Evolutionary conservation across 2,797 vertebrate genomes (phyloP).

Genomic region (Centropyge bicolor): DNA sequence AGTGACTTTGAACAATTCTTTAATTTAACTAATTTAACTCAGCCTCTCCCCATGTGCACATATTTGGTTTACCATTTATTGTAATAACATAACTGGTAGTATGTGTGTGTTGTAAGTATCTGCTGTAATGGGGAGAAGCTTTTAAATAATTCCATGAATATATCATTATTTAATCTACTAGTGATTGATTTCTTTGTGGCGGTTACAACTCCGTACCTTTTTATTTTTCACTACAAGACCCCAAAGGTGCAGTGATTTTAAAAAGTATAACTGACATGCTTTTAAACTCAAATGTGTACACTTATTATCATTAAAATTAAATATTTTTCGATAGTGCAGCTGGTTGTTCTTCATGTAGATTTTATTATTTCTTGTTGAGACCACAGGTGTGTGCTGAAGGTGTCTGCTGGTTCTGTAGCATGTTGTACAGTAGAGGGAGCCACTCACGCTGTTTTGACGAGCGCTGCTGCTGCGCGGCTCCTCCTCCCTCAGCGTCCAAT

Average conservation of each 20-base stretch:
- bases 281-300: background rate
- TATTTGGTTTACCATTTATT: background rate
- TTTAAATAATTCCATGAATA: background rate
- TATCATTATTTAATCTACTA: background rate
- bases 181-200: conserved; percentile 24
- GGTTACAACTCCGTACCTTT: background rate
- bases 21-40: background rate
- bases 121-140: background rate
- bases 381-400: too few species aligned
- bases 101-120: background rate
- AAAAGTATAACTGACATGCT: conserved; percentile 11
- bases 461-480: conserved; percentile 64
- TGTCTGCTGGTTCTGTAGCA: background rate
- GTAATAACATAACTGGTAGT: background rate
- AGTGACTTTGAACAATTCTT: background rate
- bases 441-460: conserved; percentile 27
- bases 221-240: conserved; percentile 4
- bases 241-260: background rate
- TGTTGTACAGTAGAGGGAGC: conserved; percentile 74
- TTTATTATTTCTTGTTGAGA: background rate
- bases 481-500: conserved; percentile 88
- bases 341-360: background rate
- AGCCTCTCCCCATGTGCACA: background rate
- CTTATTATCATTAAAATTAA: conserved; percentile 13
- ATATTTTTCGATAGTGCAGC: background rate